phyloP scores from a whole-genome alignment of 37 sponge, comb jelly and placozoan species.

The Theonella swinhoei region DNA sequence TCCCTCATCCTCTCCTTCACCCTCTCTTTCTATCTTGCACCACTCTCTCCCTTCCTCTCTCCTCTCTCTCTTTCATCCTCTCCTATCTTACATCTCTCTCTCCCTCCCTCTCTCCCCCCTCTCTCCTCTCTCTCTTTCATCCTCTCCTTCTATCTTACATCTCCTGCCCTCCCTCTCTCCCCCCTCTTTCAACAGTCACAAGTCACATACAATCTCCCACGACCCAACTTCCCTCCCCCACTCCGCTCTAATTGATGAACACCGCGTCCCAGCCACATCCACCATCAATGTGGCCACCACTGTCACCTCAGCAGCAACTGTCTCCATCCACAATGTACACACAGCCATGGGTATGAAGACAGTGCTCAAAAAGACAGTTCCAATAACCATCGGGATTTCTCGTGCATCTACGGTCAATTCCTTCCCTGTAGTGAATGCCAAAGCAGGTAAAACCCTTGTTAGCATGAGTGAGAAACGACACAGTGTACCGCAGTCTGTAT shows the following conservation, averaged over 20 bases:
- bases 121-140: no score
- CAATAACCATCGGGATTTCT: background rate
- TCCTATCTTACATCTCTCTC: no score
- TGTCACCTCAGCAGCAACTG: background rate
- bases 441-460: background rate
- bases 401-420: background rate
- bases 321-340: no score
- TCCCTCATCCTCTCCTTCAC: no score
- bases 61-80: no score
- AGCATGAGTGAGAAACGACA: background rate
- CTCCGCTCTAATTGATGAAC: background rate
- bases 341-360: no score
- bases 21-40: no score
- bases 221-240: background rate
- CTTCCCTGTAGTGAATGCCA: background rate
- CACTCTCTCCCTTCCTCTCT: no score
- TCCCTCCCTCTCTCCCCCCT: no score
- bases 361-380: background rate
- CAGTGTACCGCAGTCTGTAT: background rate
- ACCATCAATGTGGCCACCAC: background rate
- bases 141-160: no score
- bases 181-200: constrained; percentile 1
- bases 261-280: background rate
- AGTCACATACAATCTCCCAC: background rate
- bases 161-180: background rate